A percentile compares a stretch with the other conserved stretches of the same genome.
phyloP scores from a whole-genome alignment of 1,140 invertebrate genomes.

The Euwallacea fornicatus region DNA sequence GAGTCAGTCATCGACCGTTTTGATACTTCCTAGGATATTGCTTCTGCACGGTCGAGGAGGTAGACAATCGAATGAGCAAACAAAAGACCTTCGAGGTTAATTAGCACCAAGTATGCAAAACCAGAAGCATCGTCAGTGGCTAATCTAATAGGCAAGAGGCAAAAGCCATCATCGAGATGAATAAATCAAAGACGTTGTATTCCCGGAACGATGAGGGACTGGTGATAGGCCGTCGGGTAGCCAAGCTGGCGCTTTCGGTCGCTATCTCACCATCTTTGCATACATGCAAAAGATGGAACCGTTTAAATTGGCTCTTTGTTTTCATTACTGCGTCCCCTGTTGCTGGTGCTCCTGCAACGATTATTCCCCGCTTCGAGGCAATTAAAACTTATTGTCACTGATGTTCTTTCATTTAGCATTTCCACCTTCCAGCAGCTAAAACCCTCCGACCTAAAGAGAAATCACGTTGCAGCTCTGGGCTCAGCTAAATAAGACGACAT shows the following conservation, averaged over 20 bases:
- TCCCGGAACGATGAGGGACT: constrained; percentile 44
- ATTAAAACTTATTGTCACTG: too few relatives aligned
- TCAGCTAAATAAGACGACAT: too few relatives aligned
- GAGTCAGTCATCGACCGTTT: too few relatives aligned
- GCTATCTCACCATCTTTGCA: constrained; percentile 39
- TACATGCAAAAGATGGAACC: constrained; percentile 41
- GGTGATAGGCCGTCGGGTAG: constrained; percentile 40
- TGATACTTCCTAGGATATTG: too few relatives aligned
- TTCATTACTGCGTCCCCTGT: constrained; percentile 26
- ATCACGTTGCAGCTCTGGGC: too few relatives aligned
- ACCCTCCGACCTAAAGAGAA: too few relatives aligned
- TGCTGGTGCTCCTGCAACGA: background rate
- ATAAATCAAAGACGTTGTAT: constrained; percentile 45
- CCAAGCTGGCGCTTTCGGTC: constrained; percentile 37
- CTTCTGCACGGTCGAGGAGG: too few relatives aligned
- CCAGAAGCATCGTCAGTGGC: constrained; percentile 2
- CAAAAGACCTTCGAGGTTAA: constrained; percentile 6
- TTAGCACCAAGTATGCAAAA: constrained; percentile 24
- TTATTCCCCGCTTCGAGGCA: too few relatives aligned
- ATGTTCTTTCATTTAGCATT: too few relatives aligned
- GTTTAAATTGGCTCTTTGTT: constrained; percentile 51
- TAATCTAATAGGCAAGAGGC: constrained; percentile 9
- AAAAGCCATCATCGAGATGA: constrained; percentile 43
- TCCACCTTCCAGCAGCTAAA: too few relatives aligned
- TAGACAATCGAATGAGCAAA: background rate